These are phyloP conservation scores for Eledona agricola DNA, from an alignment of 2,888 invertebrate species.

Conservation along the genomic window DNA sequence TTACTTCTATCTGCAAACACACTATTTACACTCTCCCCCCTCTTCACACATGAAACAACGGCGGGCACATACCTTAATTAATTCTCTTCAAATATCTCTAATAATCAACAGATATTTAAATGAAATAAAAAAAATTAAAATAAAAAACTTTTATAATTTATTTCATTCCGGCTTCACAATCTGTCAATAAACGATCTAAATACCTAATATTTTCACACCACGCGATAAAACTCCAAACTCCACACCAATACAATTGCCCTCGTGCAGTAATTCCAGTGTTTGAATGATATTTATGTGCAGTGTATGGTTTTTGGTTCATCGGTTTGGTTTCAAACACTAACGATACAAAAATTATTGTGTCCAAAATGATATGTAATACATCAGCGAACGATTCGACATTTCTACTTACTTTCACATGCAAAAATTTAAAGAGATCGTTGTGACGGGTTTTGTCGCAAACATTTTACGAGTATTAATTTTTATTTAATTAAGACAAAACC, in stretches of 20 bases:
- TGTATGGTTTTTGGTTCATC: constrained; percentile 25
- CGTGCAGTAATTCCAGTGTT: constrained; percentile 4
- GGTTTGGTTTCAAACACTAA: constrained; percentile 13
- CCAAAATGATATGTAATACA: background rate
- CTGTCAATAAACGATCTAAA: constrained; percentile 11
- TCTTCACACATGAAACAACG: constrained; percentile 27
- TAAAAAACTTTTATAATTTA: too few species aligned
- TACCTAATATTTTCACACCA: background rate
- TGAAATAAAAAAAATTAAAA: too few species aligned
- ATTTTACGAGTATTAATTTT: too few species aligned
- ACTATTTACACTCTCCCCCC: constrained; percentile 33
- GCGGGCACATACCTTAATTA: too few species aligned
- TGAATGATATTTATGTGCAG: constrained; percentile 20
- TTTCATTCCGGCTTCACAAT: too few species aligned
- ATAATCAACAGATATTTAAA: too few species aligned
- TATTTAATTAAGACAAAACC: too few species aligned
- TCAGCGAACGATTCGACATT: too few species aligned
- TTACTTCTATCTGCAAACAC: constrained; percentile 41
- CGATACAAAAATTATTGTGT: constrained; percentile 2
- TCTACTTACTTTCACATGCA: too few species aligned
- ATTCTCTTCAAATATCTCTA: too few species aligned
- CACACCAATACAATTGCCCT: constrained; percentile 5
- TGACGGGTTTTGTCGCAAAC: too few species aligned
- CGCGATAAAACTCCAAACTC: constrained; percentile 10
- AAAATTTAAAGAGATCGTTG: too few species aligned